Evolutionary conservation across 2,797 vertebrate genomes (phyloP), one percentile per base, ranked within the genome.

Genomic region (Mycteria americana): DNA sequence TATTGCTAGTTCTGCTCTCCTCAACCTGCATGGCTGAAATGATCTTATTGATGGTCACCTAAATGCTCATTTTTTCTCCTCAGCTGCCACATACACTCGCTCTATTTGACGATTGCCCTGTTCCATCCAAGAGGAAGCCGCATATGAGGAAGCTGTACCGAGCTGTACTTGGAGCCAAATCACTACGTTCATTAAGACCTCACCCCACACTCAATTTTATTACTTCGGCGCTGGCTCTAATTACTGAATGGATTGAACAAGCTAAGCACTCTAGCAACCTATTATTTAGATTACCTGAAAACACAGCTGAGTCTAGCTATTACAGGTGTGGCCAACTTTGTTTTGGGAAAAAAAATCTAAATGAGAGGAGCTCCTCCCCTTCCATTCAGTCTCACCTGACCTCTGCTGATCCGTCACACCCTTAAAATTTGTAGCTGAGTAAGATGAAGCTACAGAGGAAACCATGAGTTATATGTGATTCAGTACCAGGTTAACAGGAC

Each of bases 241-340:
- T 94, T 92, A 94, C 76, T 65, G 79, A 94, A 83, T 27, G 65
- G 22, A 75, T 18, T 79, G 80, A 96, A 96, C 85, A 82, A 96
- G 46, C 85, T 78, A 94, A 97, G 91, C 86, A 81, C 27, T 92
- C 64, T 10, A 83, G 78, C 59, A 93, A 78, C 81, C 94, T 92
- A 1, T 88, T 77, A 97, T 97, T 97, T 95, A 92, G 54, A 65
- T 25, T 81, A 79, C 85, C 70, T 67, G 93, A 89, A 95, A 88
- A 51, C 91, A 86, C 65, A 81, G 39, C 27, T 63, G 50, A 95
- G 92, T 88, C 51, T 68, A 79, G 78, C 60, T 92, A 56, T 88
- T 92, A 96, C 86, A 95, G 78, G 72, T 72, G 81, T 85, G 74
- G 65, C 65, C 65, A 91, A n/a, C 43, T 65, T 62, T 30, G 62